A percentile compares a stretch with the other conserved stretches of the same genome.
Evolutionary conservation across 2,113 vertebrate genomes (phyloP).

Genomic region (Isurus oxyrinchus): DNA sequence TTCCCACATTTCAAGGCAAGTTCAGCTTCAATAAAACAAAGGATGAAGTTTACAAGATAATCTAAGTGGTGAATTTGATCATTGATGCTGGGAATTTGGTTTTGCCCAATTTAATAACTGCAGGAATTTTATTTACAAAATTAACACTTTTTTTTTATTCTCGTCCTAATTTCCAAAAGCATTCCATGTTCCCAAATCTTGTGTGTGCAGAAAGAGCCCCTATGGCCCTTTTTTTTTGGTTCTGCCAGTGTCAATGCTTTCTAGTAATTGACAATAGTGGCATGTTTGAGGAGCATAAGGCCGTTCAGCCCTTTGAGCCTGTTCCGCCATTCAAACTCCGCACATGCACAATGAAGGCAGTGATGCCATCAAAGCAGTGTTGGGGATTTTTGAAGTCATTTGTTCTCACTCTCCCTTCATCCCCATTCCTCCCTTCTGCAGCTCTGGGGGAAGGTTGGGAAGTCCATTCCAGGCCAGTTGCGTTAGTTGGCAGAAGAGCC

Average conservation of each 20-base stretch:
- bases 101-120: background rate
- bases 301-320: background rate
- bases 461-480: too few relatives aligned
- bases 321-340: background rate
- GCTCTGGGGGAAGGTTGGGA: too few relatives aligned
- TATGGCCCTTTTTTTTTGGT: background rate
- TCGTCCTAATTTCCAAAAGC: background rate
- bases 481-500: background rate
- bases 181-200: background rate
- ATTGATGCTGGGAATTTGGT: background rate
- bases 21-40: too few relatives aligned
- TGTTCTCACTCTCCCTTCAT: background rate
- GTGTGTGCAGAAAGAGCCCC: background rate
- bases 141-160: too few relatives aligned
- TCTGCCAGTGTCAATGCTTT: background rate
- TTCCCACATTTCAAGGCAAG: too few relatives aligned
- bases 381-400: too few relatives aligned
- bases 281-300: background rate
- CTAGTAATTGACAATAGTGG: background rate
- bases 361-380: too few relatives aligned
- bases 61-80: too few relatives aligned
- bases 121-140: background rate
- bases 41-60: background rate
- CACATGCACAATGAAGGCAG: too few relatives aligned
- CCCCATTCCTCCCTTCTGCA: background rate